phyloP scores from a whole-genome alignment of 2,113 vertebrate genomes.

The Sceloporus tristichus region DNA sequence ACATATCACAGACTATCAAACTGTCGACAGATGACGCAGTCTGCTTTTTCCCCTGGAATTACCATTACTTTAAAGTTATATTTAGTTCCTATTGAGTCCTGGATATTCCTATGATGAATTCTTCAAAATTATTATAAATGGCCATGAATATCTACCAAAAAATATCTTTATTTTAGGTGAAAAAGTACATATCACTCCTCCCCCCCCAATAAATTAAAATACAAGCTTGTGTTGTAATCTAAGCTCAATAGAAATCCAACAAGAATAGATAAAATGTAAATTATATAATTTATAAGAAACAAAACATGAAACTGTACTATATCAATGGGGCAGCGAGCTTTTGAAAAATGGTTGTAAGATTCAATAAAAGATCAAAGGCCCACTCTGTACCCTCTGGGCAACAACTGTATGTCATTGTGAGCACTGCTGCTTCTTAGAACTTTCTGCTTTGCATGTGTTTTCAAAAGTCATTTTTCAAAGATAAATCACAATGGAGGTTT shows the following conservation, averaged over 20 bases:
- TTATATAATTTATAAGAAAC: neutral
- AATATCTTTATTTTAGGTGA: slow-evolving; percentile 56
- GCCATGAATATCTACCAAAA: slow-evolving; percentile 25
- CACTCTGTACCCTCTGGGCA: neutral
- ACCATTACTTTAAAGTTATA: slow-evolving; percentile 78
- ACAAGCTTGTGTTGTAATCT: slow-evolving; percentile 32
- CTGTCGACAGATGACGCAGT: slow-evolving; percentile 76
- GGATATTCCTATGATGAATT: slow-evolving; percentile 59
- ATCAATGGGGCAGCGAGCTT: neutral
- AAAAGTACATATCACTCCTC: slow-evolving; percentile 55
- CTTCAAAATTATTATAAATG: slow-evolving; percentile 46
- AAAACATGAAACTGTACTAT: slow-evolving; percentile 12
- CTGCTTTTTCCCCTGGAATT: slow-evolving; percentile 64
- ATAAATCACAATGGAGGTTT: neutral
- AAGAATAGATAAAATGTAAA: neutral
- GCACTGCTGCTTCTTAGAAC: rapidly evolving
- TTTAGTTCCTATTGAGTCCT: slow-evolving; percentile 67
- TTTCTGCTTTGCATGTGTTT: rapidly evolving
- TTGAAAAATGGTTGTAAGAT: neutral
- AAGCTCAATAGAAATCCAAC: slow-evolving; percentile 8
- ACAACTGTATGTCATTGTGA: neutral
- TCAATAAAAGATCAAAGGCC: slow-evolving; percentile 22
- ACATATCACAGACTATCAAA: slow-evolving; percentile 84
- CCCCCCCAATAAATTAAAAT: slow-evolving; percentile 43
- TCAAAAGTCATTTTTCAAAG: neutral